phyloP scores from a whole-genome alignment of 2,113 vertebrate species.

The Malurus melanocephalus region DNA sequence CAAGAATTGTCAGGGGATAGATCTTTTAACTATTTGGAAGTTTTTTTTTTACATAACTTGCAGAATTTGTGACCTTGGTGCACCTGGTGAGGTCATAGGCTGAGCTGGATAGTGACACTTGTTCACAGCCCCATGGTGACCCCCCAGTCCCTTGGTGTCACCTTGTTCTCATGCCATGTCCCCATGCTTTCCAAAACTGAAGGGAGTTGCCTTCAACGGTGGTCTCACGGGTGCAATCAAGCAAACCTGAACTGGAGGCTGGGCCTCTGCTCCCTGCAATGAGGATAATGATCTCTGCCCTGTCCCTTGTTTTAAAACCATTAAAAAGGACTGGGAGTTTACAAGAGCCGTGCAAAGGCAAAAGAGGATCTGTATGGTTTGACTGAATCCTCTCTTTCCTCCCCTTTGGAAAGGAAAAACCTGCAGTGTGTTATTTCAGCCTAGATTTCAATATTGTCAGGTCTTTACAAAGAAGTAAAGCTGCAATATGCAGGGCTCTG shows the following conservation, averaged over 20 bases:
- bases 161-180: background rate
- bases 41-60: constrained; percentile 50
- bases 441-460: background rate
- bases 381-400: background rate
- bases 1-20: constrained; percentile 42
- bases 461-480: background rate
- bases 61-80: constrained; percentile 32
- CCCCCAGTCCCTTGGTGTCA: constrained; percentile 9
- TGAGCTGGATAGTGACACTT: background rate
- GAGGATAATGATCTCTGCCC: background rate
- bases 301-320: background rate
- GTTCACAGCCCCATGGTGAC: rapidly evolving
- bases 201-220: background rate
- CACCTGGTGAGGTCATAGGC: rapidly evolving
- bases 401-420: background rate
- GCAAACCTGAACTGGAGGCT: background rate
- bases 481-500: background rate
- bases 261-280: background rate
- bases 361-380: background rate
- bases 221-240: background rate
- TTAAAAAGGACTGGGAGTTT: background rate
- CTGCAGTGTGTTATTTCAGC: background rate
- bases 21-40: background rate
- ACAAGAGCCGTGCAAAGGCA: background rate
- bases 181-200: background rate